Evolutionary conservation across 2,797 vertebrate species (phyloP).

Genomic region (Neomorphus geoffroyi): DNA sequence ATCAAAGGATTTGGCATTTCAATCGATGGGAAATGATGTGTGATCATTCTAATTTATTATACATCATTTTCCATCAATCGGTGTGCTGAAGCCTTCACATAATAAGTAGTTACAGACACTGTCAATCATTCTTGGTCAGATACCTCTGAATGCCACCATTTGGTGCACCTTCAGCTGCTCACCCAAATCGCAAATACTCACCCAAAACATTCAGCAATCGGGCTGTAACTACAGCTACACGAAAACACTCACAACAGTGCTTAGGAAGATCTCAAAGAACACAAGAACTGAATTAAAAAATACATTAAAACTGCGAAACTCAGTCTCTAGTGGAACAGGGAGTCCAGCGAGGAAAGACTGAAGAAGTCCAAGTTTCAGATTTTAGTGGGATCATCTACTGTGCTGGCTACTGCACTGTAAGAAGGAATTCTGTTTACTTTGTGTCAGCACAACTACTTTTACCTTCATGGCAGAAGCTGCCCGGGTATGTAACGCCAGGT

Average conservation of each 20-base stretch:
- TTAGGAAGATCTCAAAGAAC: neutral
- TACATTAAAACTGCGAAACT: neutral
- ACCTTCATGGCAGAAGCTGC: neutral
- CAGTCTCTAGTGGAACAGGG: neutral
- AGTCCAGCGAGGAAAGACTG: neutral
- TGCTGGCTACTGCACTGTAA: neutral
- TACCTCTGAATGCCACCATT: slow-evolving; percentile 73
- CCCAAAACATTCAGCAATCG: slow-evolving; percentile 39
- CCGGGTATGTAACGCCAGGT: neutral
- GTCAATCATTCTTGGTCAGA: slow-evolving; percentile 84
- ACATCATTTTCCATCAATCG: slow-evolving; percentile 87
- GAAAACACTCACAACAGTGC: neutral
- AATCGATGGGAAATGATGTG: slow-evolving; percentile 89
- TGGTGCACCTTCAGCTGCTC: slow-evolving; percentile 72
- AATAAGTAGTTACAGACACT: slow-evolving; percentile 84
- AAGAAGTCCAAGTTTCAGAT: neutral
- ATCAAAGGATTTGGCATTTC: slow-evolving; percentile 86
- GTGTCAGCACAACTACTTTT: neutral
- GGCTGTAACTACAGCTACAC: neutral
- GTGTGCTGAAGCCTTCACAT: slow-evolving; percentile 82
- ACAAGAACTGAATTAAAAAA: neutral
- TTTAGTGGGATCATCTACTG: neutral
- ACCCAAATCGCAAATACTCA: slow-evolving; percentile 67
- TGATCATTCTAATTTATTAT: slow-evolving; percentile 89
- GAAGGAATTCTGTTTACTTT: neutral